Evolutionary conservation across 2,797 vertebrate species (phyloP), one percentile per base, ranked within the genome.

Genomic region (Carduelis carduelis): DNA sequence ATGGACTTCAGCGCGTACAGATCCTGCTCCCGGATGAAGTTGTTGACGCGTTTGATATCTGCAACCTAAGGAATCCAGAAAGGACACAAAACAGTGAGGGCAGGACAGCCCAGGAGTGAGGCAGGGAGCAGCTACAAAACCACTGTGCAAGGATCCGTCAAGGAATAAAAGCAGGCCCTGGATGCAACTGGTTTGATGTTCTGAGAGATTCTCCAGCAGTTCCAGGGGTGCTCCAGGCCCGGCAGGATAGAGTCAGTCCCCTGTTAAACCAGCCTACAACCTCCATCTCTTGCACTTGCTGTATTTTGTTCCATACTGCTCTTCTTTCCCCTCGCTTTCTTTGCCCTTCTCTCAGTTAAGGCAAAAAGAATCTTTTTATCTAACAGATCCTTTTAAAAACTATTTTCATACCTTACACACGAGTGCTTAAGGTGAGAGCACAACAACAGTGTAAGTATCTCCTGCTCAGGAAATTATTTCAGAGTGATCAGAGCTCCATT

Each of bases 1-100:
- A 99, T 98, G 5, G 97, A 98, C 95, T 99, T 99, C 72, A 99
- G 96, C 6, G 98, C 99, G 13, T 98, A 99, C 57, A 99, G 94
- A 96, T 99, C 99, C 97, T 99, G 99, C 80, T 99, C 99, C 85
- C 98, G 97, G 79, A 99, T 98, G 32, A 99, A 98, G 97, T 99
- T 99, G 98, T 99, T 99, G 52, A 98, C 97, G 9, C 98, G 98
- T 96, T 99, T 99, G 96, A 99, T 98, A 90, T 99, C 99, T 2
- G 99, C 98, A 30, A 99, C 99, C 99, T 99, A 41, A 13, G 32
- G 84, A 90, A 96, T 27, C 89, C 95, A 92, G 13, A 81, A 61
- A 97, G 37, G 97, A 84, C 75, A 97, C 23, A 1, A 19, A 19
- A 7, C 12, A 5, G 93, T 57, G 56, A 97, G 69, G 4, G 80